These are phyloP conservation scores for Tiliqua scincoides DNA, from an alignment of 2,113 vertebrate species.

Conservation along the genomic window DNA sequence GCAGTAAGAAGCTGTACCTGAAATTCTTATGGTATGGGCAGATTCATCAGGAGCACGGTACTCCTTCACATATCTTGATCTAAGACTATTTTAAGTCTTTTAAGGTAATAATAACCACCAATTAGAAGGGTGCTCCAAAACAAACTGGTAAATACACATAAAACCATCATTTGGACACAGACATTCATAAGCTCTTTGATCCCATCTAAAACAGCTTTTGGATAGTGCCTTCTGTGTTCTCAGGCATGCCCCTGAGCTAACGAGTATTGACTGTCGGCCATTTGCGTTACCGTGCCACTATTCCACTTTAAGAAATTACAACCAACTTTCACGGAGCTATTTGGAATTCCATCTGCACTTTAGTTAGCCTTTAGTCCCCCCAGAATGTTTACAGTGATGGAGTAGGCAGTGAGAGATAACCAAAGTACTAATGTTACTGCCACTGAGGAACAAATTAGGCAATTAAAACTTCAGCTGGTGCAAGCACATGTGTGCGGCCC, in stretches of 20 bases:
- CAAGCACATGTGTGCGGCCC: not conserved
- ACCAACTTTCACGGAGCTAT: constrained; percentile 30
- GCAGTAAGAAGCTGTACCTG: no score
- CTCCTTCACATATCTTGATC: no score
- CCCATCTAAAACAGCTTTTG: not conserved
- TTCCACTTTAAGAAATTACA: constrained; percentile 50
- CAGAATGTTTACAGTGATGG: constrained; percentile 49
- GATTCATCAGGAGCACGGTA: no score
- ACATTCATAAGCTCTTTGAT: not conserved
- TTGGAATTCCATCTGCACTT: constrained; percentile 51
- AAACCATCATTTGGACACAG: not conserved
- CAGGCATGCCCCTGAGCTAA: not conserved
- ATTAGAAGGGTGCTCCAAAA: no score
- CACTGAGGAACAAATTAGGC: constrained; percentile 58
- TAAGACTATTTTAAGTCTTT: no score
- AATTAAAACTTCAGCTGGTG: constrained; percentile 48
- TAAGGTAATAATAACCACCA: no score
- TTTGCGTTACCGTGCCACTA: constrained; percentile 8
- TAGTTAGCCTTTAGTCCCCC: constrained; percentile 46
- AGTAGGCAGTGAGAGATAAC: constrained; percentile 55
- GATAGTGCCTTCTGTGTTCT: not conserved
- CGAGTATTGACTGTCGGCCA: not conserved
- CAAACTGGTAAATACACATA: no score
- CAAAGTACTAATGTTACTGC: constrained; percentile 57
- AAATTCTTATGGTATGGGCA: no score